phyloP scores from a whole-genome alignment of 2,888 invertebrate genomes.

The Plemyria rubiginata region DNA sequence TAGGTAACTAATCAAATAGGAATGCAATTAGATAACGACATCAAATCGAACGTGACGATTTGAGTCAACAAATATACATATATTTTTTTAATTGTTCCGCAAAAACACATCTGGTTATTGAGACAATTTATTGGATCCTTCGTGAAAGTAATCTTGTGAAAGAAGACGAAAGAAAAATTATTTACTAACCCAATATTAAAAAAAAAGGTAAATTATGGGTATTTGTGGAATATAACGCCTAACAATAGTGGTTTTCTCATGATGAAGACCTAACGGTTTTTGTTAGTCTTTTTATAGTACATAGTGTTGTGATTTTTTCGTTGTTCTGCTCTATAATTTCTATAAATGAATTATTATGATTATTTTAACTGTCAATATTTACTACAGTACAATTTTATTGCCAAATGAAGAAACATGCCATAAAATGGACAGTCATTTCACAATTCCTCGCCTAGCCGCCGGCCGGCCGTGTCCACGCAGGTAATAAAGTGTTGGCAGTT shows the following conservation, averaged over 20 bases:
- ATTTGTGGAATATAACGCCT: no score
- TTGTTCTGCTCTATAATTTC: no score
- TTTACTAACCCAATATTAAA: no score
- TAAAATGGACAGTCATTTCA: conserved; percentile 30
- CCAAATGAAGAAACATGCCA: conserved; percentile 15
- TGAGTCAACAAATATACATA: conserved; percentile 33
- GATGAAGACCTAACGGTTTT: no score
- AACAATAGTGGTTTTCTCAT: no score
- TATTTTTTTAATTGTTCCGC: conserved; percentile 43
- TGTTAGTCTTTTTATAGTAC: no score
- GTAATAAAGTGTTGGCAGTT: conserved; percentile 37
- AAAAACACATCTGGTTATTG: conserved; percentile 19
- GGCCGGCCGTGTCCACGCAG: conserved; percentile 12
- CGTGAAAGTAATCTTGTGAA: background rate
- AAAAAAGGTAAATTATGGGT: no score
- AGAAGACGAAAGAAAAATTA: no score
- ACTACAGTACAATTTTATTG: conserved; percentile 10
- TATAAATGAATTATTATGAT: no score
- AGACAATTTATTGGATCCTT: background rate
- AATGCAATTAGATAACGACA: conserved; percentile 23
- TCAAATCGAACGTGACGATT: conserved; percentile 23
- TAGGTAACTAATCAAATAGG: conserved; percentile 8
- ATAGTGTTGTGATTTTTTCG: no score
- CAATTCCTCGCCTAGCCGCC: conserved; percentile 11
- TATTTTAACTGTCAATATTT: conserved; percentile 34